Evolutionary conservation across 2,888 invertebrate species (phyloP), one percentile per base, ranked within the genome.

Genomic region (Hirtodrosophila duncani): DNA sequence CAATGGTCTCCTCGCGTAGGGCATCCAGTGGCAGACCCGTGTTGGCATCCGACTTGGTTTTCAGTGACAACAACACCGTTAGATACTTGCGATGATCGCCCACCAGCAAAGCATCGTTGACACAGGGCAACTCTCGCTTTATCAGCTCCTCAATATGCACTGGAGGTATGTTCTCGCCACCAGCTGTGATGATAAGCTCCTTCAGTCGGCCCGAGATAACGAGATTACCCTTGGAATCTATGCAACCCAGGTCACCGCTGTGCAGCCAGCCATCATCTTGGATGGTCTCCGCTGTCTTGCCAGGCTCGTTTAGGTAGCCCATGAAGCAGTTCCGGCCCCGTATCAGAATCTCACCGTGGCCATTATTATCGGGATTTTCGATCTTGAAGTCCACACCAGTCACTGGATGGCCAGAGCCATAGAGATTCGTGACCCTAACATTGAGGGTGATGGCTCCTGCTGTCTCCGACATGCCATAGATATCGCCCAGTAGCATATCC

Each of bases 111-210:
- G 92, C 94, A 86, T 95, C 93, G 68, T 94, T 93, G 2, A 97
- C 85, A 43, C 91, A 89, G 3, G 93, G 91, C 23, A 97, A 86
- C 81, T 94, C 92, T 0, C 90, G 86, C 78, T 93, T 92, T 3
- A 97, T 89, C 18, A 89, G 86, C 67, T 94, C 92, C 86, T 97
- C 97, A 60, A 97, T 94, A 20, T 91, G 90, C 14, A 94, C 91
- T 0, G 97, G 96, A 1, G 97, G 91, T 79, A 95, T 90, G 85
- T 97, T 97, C 88, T 97, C 97, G 3, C 97, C 97, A 6, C 97
- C 97, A n/a, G 97, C 95, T 2, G 97, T 97, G 67, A 97, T 96
- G 14, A 97, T 88, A 17, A 97, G 79, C 84, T 97, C 97, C 90
- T 91, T 91, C 30, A 90, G 88, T 63, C 91, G 89, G 44, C 95